Evolutionary conservation across 2,113 vertebrate genomes (phyloP), one percentile per base, ranked within the genome.

Genomic region (Odontophorus gujanensis): DNA sequence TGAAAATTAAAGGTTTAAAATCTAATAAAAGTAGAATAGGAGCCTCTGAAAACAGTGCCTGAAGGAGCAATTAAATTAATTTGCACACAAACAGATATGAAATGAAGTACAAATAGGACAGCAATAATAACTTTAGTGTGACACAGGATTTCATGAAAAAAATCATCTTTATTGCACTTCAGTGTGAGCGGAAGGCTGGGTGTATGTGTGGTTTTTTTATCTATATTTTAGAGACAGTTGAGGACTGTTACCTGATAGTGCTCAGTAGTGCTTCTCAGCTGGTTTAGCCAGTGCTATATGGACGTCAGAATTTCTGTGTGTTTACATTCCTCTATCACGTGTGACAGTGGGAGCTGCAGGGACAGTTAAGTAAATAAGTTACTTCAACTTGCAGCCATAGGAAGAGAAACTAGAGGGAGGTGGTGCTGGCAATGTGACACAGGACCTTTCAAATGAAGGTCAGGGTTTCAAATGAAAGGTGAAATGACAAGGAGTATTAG

Each of bases 1-100:
- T 93, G 61, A 66, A 95, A 93, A 59, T 50, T 90, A 84, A 73
- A 84, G 80, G 66, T 87, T 84, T 15, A 51, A 95, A 87, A 69
- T 5, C 62, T 85, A 92, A 94, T 91, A 85, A 88, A 89, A 90
- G 90, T 79, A 82, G 57, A 85, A 82, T 76, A 91, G 81, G 11
- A 94, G 34, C 59, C 58, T 75, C 63, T 87, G 78, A 95, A 72
- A 91, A 66, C n/a, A 58, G 21, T 69, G 86, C 89, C 84, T 87
- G 83, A 57, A 89, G 92, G 81, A 89, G 59, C 90, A 95, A 93
- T 94, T 94, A 86, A 93, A 85, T 95, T 93, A 21, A 82, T 93
- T 93, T 90, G 50, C 89, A 42, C 55, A 89, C 36, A 76, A 90
- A 76, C 43, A 84, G 74, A 84, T 92, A 89, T 53, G 77, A 92